These are phyloP conservation scores for Drosophila stalkeri DNA, from an alignment of 2,888 invertebrate genomes.

Conservation along the genomic window DNA sequence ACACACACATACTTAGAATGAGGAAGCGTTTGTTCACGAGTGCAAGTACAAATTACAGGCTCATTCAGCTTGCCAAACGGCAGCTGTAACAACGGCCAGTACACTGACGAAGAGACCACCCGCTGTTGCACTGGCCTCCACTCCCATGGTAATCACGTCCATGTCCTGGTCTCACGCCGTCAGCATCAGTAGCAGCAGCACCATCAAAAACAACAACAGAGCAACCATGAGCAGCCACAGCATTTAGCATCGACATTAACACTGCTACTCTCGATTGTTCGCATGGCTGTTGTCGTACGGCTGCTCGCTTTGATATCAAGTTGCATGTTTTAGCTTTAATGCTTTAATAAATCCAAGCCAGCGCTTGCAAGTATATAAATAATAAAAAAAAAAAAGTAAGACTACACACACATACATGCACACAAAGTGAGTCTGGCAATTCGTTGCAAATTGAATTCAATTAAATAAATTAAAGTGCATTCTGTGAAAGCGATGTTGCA, in stretches of 20 bases:
- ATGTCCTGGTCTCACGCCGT: slow-evolving; percentile 53
- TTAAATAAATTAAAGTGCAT: slow-evolving; percentile 79
- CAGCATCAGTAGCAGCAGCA: slow-evolving; percentile 5
- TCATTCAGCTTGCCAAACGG: slow-evolving; percentile 57
- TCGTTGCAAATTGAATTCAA: slow-evolving; percentile 71
- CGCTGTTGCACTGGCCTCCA: slow-evolving; percentile 68
- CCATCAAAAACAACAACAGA: slow-evolving; percentile 20
- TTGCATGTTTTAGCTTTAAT: slow-evolving; percentile 72
- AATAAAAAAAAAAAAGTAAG: slow-evolving; percentile 6
- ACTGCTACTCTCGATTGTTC: slow-evolving; percentile 24
- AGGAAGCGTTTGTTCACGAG: slow-evolving; percentile 55
- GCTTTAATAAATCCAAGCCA: slow-evolving; percentile 71
- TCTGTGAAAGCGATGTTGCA: slow-evolving; percentile 59
- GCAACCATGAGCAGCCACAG: slow-evolving; percentile 58
- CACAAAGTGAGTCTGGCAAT: slow-evolving; percentile 42
- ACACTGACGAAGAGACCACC: slow-evolving; percentile 44
- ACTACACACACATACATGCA: neutral
- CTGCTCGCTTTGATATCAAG: slow-evolving; percentile 59
- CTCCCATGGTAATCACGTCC: slow-evolving; percentile 63
- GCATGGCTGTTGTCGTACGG: slow-evolving; percentile 49
- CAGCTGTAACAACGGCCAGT: slow-evolving; percentile 15
- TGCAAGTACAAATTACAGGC: slow-evolving; percentile 78
- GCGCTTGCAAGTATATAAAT: slow-evolving; percentile 8
- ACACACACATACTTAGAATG: slow-evolving; percentile 12
- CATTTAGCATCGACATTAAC: slow-evolving; percentile 62